A percentile compares a stretch with the other conserved stretches of the same genome.
Conservation (phyloP, 2,888 invertebrate genomes). For the Pachliopta kotzebuea region DNA sequence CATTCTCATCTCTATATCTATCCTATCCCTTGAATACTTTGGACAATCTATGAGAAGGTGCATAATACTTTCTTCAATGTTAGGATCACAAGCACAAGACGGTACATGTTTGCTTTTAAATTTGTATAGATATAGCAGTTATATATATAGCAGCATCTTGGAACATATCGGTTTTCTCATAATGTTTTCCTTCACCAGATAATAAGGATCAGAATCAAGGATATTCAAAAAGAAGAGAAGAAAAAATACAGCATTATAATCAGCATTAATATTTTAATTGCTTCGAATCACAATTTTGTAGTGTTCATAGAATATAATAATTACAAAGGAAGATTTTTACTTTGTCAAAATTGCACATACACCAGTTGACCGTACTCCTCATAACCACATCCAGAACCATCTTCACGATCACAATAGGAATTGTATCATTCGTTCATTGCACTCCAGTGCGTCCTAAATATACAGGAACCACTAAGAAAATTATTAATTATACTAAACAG, state of each 20-base stretch:
- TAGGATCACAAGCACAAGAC: no score
- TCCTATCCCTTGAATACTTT: no score
- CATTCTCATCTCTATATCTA: no score
- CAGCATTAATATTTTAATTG: slow-evolving; percentile 81
- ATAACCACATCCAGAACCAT: slow-evolving; percentile 50
- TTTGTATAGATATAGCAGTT: no score
- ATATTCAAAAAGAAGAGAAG: no score
- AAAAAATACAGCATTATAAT: slow-evolving; percentile 59
- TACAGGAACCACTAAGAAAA: slow-evolving; percentile 19
- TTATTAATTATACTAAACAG: not conserved
- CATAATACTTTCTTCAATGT: no score
- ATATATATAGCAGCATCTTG: no score
- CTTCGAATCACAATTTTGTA: slow-evolving; percentile 79
- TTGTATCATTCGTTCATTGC: slow-evolving; percentile 29
- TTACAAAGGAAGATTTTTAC: slow-evolving; percentile 77
- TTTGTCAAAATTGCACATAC: slow-evolving; percentile 68
- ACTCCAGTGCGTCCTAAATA: slow-evolving; percentile 9
- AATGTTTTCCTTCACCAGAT: no score
- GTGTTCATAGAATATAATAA: slow-evolving; percentile 79
- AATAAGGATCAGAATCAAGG: no score
- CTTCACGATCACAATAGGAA: slow-evolving; percentile 27
- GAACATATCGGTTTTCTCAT: no score
- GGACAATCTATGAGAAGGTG: no score
- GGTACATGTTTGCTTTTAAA: no score
- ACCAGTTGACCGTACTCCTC: slow-evolving; percentile 45